These are phyloP conservation scores for Crossocerus cetratus DNA, from an alignment of 2,888 invertebrate species.

Conservation along the genomic window DNA sequence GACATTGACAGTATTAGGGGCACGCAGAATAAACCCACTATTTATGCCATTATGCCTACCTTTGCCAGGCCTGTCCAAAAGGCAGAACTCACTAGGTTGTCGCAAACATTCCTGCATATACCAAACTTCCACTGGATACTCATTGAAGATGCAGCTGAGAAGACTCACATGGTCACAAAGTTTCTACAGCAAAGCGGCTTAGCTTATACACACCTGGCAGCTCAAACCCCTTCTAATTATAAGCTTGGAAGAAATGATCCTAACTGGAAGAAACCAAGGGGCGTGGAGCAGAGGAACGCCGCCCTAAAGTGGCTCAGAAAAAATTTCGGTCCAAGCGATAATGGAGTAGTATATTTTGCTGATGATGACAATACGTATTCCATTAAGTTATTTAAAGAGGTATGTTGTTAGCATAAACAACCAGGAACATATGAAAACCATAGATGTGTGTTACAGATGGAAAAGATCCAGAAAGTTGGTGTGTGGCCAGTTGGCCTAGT, in stretches of 20 bases:
- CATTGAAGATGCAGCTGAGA: slow-evolving; percentile 89
- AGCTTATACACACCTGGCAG: slow-evolving; percentile 84
- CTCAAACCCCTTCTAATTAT: slow-evolving; percentile 84
- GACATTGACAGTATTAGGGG: slow-evolving; percentile 7
- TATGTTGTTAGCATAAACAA: slow-evolving; percentile 67
- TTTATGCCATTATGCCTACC: slow-evolving; percentile 96
- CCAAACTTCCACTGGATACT: slow-evolving; percentile 96
- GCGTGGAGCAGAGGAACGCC: slow-evolving; percentile 93
- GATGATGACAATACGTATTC: slow-evolving; percentile 98
- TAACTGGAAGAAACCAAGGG: slow-evolving; percentile 89
- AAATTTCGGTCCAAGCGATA: slow-evolving; percentile 80
- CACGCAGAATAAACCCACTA: slow-evolving; percentile 79
- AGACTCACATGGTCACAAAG: slow-evolving; percentile 85
- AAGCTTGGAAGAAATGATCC: slow-evolving; percentile 84
- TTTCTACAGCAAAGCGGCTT: slow-evolving; percentile 84
- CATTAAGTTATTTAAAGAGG: slow-evolving; percentile 92
- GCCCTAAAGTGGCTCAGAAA: slow-evolving; percentile 89
- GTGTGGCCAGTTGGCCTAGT: slow-evolving; percentile 98
- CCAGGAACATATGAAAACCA: neutral
- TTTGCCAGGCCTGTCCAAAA: slow-evolving; percentile 93
- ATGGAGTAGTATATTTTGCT: slow-evolving; percentile 94
- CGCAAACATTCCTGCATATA: slow-evolving; percentile 91
- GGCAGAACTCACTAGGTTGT: slow-evolving; percentile 94
- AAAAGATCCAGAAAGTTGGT: slow-evolving; percentile 89
- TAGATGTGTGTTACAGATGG: slow-evolving; percentile 81